A percentile compares a stretch with the other conserved stretches of the same genome.
phyloP scores from a whole-genome alignment of 2,888 invertebrate species.

The Archips crataeganus region DNA sequence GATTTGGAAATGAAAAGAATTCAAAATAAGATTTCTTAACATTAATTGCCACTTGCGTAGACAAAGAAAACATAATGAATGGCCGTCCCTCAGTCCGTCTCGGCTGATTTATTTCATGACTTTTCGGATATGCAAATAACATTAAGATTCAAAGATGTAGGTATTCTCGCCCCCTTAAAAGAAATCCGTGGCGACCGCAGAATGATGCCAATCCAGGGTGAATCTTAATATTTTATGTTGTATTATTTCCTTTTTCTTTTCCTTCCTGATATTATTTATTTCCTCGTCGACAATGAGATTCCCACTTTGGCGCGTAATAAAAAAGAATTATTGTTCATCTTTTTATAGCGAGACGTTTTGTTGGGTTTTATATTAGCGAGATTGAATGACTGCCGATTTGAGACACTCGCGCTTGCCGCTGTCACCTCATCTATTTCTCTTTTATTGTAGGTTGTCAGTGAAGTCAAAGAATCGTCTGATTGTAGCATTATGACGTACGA shows the following conservation, averaged over 20 bases:
- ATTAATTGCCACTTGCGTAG: constrained; percentile 78
- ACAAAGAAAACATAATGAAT: constrained; percentile 79
- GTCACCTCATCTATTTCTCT: constrained; percentile 36
- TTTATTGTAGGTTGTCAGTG: constrained; percentile 6
- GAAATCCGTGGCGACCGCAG: constrained; percentile 79
- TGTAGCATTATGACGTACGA: neutral
- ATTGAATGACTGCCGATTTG: constrained; percentile 72
- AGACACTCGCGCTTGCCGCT: constrained; percentile 48
- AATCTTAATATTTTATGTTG: constrained; percentile 86
- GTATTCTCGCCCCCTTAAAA: constrained; percentile 73
- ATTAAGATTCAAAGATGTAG: constrained; percentile 84
- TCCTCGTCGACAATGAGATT: constrained; percentile 84
- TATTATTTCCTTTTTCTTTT: constrained; percentile 84
- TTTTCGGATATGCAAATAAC: constrained; percentile 85
- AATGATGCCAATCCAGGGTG: constrained; percentile 85
- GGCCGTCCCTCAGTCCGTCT: constrained; percentile 81
- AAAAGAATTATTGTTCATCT: constrained; percentile 86
- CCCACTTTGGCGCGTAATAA: constrained; percentile 85
- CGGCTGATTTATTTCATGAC: constrained; percentile 86
- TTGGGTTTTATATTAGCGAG: constrained; percentile 75
- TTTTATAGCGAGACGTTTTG: constrained; percentile 81
- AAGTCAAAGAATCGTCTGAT: neutral
- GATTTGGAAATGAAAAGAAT: constrained; percentile 46
- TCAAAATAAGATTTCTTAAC: constrained; percentile 63
- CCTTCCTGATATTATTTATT: constrained; percentile 84